phyloP scores from a whole-genome alignment of 2,888 invertebrate genomes.

The Aphodius sticticus region DNA sequence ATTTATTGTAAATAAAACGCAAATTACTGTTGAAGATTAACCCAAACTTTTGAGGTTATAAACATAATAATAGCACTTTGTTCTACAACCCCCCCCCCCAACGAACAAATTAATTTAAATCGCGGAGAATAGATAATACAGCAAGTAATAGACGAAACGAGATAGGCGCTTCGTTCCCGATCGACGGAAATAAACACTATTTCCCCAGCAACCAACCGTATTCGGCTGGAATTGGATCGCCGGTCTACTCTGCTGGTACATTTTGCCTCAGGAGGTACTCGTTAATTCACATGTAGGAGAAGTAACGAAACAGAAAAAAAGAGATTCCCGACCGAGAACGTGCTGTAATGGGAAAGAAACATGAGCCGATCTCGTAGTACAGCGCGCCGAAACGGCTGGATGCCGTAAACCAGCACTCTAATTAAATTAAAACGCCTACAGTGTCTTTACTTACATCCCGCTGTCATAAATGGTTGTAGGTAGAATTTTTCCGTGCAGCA shows the following conservation, averaged over 20 bases:
- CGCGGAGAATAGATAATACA: not conserved
- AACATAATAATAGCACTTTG: no score
- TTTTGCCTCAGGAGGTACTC: not conserved
- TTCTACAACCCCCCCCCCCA: no score
- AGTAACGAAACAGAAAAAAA: not conserved
- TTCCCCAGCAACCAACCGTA: not conserved
- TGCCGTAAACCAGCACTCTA: no score
- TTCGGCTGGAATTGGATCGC: not conserved
- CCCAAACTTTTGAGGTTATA: no score
- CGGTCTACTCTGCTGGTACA: not conserved
- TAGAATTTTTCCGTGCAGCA: no score
- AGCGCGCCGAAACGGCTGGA: not conserved
- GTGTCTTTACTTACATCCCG: no score
- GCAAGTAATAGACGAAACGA: not conserved
- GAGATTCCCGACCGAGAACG: not conserved
- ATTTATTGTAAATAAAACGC: no score
- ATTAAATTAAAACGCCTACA: no score
- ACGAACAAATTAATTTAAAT: no score
- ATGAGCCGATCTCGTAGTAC: not conserved
- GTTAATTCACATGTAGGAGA: slow-evolving; percentile 4
- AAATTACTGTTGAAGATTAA: no score
- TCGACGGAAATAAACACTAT: slow-evolving; percentile 4
- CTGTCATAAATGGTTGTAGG: no score
- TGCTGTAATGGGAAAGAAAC: not conserved
- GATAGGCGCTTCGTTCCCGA: not conserved